Base-by-base conservation (phyloP, 92 coral and sea anemone species). In the Plumapathes pennacea region DNA sequence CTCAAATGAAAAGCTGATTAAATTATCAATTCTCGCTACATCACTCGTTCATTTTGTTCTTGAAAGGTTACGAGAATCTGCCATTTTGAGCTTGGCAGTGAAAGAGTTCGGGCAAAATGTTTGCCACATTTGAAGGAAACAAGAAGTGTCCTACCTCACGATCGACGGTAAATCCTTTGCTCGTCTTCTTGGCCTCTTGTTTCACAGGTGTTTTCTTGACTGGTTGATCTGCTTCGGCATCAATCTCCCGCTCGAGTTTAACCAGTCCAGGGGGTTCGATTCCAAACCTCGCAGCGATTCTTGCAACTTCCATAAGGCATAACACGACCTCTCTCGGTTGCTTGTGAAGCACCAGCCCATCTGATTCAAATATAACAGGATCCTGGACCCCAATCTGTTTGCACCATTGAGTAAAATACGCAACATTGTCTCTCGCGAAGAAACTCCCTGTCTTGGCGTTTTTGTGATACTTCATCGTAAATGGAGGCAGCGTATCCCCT, bases 361-460 rank as follows among this genome's bases (percentile, higher is more conserved):
- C 98, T 10, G 96, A 86, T 41, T 88, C 98, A 77, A 92, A 92
- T 74, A 92, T 57, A 2, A 92, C 96, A 3, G 98, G 88, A 28
- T 92, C 94, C 44, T 83, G 80, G 1, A 92, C 89, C 4, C 90
- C 94, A 33, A 92, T 82, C 55, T 75, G 90, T 52, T 84, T 80
- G 50, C 98, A 92, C 98, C 98, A 92, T 46, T 81, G 70, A 51
- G 88, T 53, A 55, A 92, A 92, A 50, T 76, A 75, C 2, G 98
- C 98, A 3, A 90, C 90, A 27, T 92, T 92, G 72, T 92, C 98
- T 50, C 98, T 77, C 23, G 98, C 98, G 64, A 88, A 85, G 62
- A 92, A 92, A 5, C 96, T 84, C 42, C 96, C 97, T 41, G 96
- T 60, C 46, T 92, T 92, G 2, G 98, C 98, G 27, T 89, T 88